Base-by-base conservation (phyloP, 2,797 vertebrate species). In the Steatocranus sp. region DNA sequence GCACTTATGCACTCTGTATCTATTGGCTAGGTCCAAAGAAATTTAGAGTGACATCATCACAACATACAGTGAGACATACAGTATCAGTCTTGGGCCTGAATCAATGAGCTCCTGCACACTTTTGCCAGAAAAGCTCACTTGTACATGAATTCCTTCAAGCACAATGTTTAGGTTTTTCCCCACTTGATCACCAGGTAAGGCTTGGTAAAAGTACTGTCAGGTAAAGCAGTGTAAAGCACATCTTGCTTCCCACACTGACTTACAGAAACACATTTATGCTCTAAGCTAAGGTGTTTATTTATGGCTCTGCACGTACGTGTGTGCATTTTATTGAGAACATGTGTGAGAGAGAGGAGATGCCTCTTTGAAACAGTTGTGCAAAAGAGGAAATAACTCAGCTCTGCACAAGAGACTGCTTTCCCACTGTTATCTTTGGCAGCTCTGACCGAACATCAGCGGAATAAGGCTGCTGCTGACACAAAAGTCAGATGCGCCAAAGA, bases 351-450 rank as follows among this genome's bases (percentile, higher is more conserved):
- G 73, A 46, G 25, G 53, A 86, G 79, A 85, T 77, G 76, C 54
- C 43, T 54, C 79, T 84, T 34, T 79, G 78, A 85, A 56, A 80
- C 83, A 88, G 86, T 75, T 88, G 83, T 83, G 87, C 9, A 51
- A 76, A 74, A 87, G 61, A 84, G 80, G 79, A 86, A 84, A 81
- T 36, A 81, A 78, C 54, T 63, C 25, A 80, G 30, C 73, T 74
- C 51, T 79, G 46, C 68, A 86, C 78, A 86, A 88, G 73, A 83
- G 49, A 27, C 75, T 38, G 27, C 79, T 77, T 73, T 51, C 12
- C 68, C 76, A 75, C 76, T 82, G 84, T 87, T 89, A 78, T 84
- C 36, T 81, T 89, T 93, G 90, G 90, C 88, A 85, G 76, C 70
- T 2, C 51, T 80, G 80, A 76, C 70, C 1, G 12, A 86, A 82